phyloP scores from a whole-genome alignment of 2,888 invertebrate species.

The Leucania comma region DNA sequence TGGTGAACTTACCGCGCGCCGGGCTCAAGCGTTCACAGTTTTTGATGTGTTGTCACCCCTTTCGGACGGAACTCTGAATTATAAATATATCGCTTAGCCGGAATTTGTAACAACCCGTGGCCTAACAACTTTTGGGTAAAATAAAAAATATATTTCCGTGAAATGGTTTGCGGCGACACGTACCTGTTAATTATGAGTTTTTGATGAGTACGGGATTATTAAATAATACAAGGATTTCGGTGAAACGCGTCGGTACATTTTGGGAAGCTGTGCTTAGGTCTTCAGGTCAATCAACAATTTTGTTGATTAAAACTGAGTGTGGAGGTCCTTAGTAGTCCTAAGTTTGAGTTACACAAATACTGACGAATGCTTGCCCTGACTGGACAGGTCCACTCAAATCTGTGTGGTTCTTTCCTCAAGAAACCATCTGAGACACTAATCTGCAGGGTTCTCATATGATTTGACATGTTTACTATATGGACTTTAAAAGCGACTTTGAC shows the following conservation, averaged over 20 bases:
- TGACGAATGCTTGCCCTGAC: no score
- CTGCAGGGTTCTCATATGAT: no score
- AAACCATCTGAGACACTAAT: no score
- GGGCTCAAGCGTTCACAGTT: constrained; percentile 29
- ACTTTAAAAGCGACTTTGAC: no score
- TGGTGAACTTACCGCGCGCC: constrained; percentile 52
- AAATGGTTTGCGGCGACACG: constrained; percentile 37
- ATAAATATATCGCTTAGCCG: constrained; percentile 46
- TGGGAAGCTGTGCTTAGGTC: neutral
- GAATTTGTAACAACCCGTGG: constrained; percentile 35
- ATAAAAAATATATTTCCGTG: constrained; percentile 43
- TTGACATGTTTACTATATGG: no score
- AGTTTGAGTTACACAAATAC: no score
- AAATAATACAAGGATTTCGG: neutral
- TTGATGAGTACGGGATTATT: constrained; percentile 7
- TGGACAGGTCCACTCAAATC: no score
- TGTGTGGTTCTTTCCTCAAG: no score
- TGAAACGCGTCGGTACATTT: neutral
- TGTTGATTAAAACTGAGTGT: neutral
- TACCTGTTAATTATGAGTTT: constrained; percentile 31
- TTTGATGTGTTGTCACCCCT: constrained; percentile 55
- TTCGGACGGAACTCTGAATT: constrained; percentile 50
- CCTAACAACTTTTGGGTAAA: constrained; percentile 48
- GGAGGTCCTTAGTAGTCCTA: no score
- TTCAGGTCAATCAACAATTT: neutral